Evolutionary conservation across 2,888 invertebrate species (phyloP).

Genomic region (Ennomos quercinarius): DNA sequence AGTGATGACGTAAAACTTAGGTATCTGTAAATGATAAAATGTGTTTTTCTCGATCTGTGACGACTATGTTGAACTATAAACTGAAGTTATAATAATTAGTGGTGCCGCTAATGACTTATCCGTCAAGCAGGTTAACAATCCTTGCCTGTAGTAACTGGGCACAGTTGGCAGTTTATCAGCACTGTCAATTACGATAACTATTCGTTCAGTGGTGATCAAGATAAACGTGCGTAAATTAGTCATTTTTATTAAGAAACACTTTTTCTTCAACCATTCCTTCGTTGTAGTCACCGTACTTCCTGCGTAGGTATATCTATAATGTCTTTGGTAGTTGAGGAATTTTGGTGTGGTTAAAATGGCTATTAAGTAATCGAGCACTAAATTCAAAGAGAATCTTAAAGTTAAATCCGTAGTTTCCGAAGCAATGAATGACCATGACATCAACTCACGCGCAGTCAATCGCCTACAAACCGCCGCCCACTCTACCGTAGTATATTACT

Average conservation of each 20-base stretch:
- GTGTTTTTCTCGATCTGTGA: constrained; percentile 32
- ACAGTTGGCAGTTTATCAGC: constrained; percentile 24
- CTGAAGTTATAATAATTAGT: constrained; percentile 23
- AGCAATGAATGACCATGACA: constrained; percentile 71
- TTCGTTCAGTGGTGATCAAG: constrained; percentile 21
- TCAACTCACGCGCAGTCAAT: constrained; percentile 66
- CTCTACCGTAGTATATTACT: constrained; percentile 54
- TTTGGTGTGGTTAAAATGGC: constrained; percentile 13
- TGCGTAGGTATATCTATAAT: constrained; percentile 11
- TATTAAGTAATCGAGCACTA: constrained; percentile 25
- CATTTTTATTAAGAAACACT: constrained; percentile 24
- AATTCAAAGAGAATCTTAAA: constrained; percentile 33
- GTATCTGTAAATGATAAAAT: constrained; percentile 25
- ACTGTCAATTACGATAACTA: constrained; percentile 20
- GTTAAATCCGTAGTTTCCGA: constrained; percentile 43
- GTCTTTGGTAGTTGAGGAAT: constrained; percentile 20
- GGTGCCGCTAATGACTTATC: constrained; percentile 11
- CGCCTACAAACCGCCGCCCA: constrained; percentile 66
- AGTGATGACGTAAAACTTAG: constrained; percentile 37
- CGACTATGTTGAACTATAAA: constrained; percentile 34
- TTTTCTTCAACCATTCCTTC: constrained; percentile 19
- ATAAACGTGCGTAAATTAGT: constrained; percentile 30
- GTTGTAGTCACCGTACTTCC: constrained; percentile 9
- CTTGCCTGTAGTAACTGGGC: constrained; percentile 14
- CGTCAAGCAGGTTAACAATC: constrained; percentile 2